Evolutionary conservation across 2,888 invertebrate species (phyloP), one percentile per base, ranked within the genome.

Genomic region (Metalampra italica): DNA sequence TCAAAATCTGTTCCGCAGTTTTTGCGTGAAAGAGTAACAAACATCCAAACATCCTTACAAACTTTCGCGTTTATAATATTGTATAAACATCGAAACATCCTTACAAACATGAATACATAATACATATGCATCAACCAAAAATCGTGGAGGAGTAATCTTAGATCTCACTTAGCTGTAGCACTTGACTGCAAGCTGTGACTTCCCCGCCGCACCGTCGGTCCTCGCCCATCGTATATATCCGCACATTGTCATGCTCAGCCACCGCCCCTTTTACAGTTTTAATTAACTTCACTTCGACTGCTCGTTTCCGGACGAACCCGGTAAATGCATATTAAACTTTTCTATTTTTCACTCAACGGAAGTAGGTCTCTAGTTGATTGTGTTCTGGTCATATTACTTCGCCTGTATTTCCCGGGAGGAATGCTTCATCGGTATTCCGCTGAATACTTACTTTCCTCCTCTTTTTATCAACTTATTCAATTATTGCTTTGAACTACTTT

Each of bases 281-380:
- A 83, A 84, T 84, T 83, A 83, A 84, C 71, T 74, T 68, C 62
- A 65, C 75, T 74, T 75, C 71, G 70, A 74, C 70, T 77, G 75
- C 73, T 78, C 71, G 69, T 76, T 78, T 77, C 70, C 74, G 71
- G 76, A 54, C 61, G 59, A 61, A 56, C 61, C 57, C 51, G 56
- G 60, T 57, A 59, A 64, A 65, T 68, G 68, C 65, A 64, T 70
- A 61, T 60, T 63, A 62, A 66, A 58, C 57, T 58, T 67, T 64
- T 66, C 65, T 71, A 69, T 58, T 64, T 61, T 30, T 49, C 46
- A 30, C 29, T 60, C 51, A 57, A 66, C 66, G 62, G 68, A 75
- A 71, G 62, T 72, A 62, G 68, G 71, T 70, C 71, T 69, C 66
- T 54, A 63, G 58, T 70, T 75, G 66, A 75, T 78, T 78, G 78